Evolutionary conservation across 2,888 invertebrate species (phyloP).

Genomic region (Drosophila demipolita): DNA sequence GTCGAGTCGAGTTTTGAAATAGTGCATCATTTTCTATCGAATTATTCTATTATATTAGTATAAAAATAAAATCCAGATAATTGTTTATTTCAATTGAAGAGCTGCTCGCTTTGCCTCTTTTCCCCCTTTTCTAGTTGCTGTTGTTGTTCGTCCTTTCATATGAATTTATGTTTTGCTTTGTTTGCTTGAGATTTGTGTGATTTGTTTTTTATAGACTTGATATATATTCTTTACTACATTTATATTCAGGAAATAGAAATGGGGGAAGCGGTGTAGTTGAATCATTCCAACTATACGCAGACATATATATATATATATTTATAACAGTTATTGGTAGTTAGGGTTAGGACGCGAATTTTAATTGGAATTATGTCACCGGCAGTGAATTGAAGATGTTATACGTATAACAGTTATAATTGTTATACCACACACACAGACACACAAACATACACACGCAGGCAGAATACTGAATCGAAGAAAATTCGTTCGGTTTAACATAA

Average conservation of each 20-base stretch:
- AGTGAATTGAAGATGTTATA: slow-evolving; percentile 35
- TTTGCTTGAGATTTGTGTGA: slow-evolving; percentile 5
- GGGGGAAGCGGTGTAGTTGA: slow-evolving; percentile 4
- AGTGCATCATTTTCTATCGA: not conserved
- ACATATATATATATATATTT: slow-evolving; percentile 27
- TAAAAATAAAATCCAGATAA: not conserved
- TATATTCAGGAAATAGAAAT: slow-evolving; percentile 5
- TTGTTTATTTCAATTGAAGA: not conserved
- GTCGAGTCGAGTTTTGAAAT: not conserved
- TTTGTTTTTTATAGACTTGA: slow-evolving; percentile 10
- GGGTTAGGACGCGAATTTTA: not conserved
- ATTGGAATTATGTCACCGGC: slow-evolving; percentile 36
- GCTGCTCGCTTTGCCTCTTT: not conserved
- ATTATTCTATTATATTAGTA: not conserved
- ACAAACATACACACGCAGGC: slow-evolving; percentile 26
- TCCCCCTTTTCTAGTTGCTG: not conserved
- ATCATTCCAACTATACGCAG: slow-evolving; percentile 25
- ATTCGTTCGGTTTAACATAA: slow-evolving; percentile 20
- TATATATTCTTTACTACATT: slow-evolving; percentile 12
- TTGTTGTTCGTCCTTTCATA: slow-evolving; percentile 2
- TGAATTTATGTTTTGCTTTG: slow-evolving; percentile 21
- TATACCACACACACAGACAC: slow-evolving; percentile 19
- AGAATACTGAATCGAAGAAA: slow-evolving; percentile 13
- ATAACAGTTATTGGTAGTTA: slow-evolving; percentile 1
- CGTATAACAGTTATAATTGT: slow-evolving; percentile 39